These are phyloP conservation scores for Hirtodrosophila trivittata DNA, from an alignment of 2,888 invertebrate species.

Conservation along the genomic window DNA sequence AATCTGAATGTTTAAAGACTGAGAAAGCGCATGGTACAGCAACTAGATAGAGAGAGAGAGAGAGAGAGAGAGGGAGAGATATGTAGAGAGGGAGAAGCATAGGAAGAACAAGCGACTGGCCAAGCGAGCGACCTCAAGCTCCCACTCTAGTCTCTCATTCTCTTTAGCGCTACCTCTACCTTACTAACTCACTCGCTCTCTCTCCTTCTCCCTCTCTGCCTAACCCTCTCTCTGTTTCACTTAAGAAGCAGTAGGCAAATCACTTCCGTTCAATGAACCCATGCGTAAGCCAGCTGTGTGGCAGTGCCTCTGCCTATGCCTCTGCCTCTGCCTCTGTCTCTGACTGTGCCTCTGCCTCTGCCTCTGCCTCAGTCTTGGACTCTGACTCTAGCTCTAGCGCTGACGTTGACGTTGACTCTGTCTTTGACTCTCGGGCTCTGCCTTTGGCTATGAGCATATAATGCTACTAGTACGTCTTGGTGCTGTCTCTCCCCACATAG, in stretches of 20 bases:
- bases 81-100: background rate
- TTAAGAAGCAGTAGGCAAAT: constrained; percentile 73
- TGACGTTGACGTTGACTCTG: too few species aligned
- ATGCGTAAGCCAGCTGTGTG: constrained; percentile 79
- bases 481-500: constrained; percentile 43
- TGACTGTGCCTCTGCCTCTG: constrained; percentile 34
- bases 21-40: background rate
- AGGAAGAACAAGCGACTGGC: constrained; percentile 2
- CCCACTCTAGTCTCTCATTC: constrained; percentile 13
- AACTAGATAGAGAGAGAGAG: constrained; percentile 3
- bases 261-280: constrained; percentile 83
- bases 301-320: constrained; percentile 2
- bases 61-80: background rate
- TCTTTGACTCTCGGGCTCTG: constrained; percentile 30
- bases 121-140: constrained; percentile 3
- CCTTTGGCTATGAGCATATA: constrained; percentile 47
- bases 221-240: constrained; percentile 3
- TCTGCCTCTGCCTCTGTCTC: constrained; percentile 26
- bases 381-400: too few species aligned
- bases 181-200: background rate
- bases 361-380: constrained; percentile 28
- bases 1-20: constrained; percentile 36
- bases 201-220: constrained; percentile 3
- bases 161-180: constrained; percentile 3
- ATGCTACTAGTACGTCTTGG: constrained; percentile 44